A percentile compares a stretch with the other conserved stretches of the same genome.
Conservation (phyloP, 2,797 vertebrate genomes). For the Phataginus tetradactyla region DNA sequence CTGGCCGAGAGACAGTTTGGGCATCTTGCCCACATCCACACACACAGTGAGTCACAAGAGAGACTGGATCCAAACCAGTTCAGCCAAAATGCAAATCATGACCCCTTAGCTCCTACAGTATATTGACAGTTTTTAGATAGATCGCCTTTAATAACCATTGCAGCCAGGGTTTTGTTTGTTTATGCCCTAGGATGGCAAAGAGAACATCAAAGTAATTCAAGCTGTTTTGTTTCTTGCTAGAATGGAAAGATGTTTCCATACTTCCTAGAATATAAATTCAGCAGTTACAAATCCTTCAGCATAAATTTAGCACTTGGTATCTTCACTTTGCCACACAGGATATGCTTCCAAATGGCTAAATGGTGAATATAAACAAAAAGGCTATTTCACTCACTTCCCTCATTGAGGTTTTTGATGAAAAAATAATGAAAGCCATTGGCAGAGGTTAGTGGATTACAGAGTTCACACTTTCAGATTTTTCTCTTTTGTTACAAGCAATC, state of each 20-base stretch:
- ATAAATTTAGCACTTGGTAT: background rate
- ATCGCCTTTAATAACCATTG: background rate
- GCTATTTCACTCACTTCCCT: background rate
- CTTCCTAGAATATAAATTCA: background rate
- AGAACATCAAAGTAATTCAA: background rate
- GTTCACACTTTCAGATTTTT: background rate
- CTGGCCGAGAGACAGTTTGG: background rate
- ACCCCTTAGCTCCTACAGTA: background rate
- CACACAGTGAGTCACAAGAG: background rate
- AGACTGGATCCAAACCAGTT: conserved; percentile 19
- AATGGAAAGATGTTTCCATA: background rate
- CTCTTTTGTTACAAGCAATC: background rate
- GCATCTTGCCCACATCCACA: background rate
- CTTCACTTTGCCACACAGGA: background rate
- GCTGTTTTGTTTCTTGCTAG: background rate
- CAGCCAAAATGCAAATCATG: background rate
- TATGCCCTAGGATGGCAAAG: background rate
- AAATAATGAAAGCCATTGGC: background rate
- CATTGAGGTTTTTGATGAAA: conserved; percentile 19
- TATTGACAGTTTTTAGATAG: background rate
- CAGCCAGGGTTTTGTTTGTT: background rate
- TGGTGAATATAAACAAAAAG: background rate
- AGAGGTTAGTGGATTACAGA: background rate
- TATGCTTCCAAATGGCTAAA: background rate
- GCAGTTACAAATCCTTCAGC: background rate